Conservation (phyloP, 2,888 invertebrate genomes). For the Micropterix aruncella region DNA sequence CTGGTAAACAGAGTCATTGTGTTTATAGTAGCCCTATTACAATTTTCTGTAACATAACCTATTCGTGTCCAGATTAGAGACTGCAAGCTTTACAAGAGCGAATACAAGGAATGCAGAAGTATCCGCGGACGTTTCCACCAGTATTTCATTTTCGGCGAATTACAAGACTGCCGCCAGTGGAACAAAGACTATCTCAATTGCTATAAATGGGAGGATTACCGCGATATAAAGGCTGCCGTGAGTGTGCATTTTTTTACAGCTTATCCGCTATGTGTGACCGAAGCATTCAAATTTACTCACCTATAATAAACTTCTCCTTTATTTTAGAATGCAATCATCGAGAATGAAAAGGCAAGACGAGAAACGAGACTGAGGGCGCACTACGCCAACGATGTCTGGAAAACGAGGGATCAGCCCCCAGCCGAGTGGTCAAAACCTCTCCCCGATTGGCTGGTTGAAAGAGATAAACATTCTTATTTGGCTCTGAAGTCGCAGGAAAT, state of each 20-base stretch:
- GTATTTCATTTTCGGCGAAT: constrained; percentile 66
- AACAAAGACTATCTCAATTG: constrained; percentile 65
- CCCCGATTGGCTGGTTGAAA: constrained; percentile 58
- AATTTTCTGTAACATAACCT: background rate
- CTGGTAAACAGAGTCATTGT: background rate
- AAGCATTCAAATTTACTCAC: too few relatives aligned
- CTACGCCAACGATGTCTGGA: constrained; percentile 66
- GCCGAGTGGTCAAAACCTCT: constrained; percentile 69
- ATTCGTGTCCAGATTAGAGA: constrained; percentile 51
- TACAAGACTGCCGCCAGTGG: constrained; percentile 66
- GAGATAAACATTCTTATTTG: constrained; percentile 52
- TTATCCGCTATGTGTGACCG: too few relatives aligned
- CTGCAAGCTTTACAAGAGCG: constrained; percentile 66
- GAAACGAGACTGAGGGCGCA: constrained; percentile 49
- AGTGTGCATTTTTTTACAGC: too few relatives aligned
- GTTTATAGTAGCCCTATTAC: too few relatives aligned
- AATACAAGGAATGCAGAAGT: constrained; percentile 68
- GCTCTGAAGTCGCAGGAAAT: constrained; percentile 48
- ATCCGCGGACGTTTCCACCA: constrained; percentile 69
- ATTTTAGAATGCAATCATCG: constrained; percentile 45
- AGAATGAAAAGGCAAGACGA: constrained; percentile 56
- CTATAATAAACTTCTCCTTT: too few relatives aligned
- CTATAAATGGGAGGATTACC: constrained; percentile 44
- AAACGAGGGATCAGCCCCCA: constrained; percentile 59
- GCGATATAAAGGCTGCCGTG: constrained; percentile 55